These are phyloP conservation scores for Adelosebastes latens DNA, from an alignment of 2,797 vertebrate genomes.

Conservation along the genomic window DNA sequence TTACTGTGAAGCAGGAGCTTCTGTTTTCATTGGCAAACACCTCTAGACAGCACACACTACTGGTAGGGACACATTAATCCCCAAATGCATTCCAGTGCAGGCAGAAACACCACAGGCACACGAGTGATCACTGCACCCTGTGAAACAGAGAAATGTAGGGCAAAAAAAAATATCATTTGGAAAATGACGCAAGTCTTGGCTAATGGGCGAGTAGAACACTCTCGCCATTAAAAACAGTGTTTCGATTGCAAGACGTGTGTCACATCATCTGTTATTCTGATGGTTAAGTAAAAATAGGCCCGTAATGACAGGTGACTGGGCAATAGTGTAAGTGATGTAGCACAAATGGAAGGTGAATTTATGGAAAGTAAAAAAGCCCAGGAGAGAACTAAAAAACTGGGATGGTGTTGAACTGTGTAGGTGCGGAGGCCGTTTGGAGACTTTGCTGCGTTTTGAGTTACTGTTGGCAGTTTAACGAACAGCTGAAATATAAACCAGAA, in stretches of 20 bases:
- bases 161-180: slow-evolving; percentile 16
- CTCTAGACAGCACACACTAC: slow-evolving; percentile 65
- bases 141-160: slow-evolving; percentile 6
- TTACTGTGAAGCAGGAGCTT: slow-evolving; percentile 64
- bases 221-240: slow-evolving; percentile 28
- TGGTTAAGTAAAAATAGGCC: slow-evolving; percentile 26
- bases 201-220: neutral
- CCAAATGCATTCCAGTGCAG: slow-evolving; percentile 54
- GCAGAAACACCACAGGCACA: slow-evolving; percentile 4
- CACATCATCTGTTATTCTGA: slow-evolving; percentile 48
- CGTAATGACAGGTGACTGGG: slow-evolving; percentile 48
- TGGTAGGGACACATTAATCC: slow-evolving; percentile 59
- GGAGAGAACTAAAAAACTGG: slow-evolving; percentile 67
- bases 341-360: slow-evolving; percentile 72
- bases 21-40: slow-evolving; percentile 77
- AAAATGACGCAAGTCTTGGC: slow-evolving; percentile 36
- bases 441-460: slow-evolving; percentile 71
- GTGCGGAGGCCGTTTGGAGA: slow-evolving; percentile 65
- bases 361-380: slow-evolving; percentile 44
- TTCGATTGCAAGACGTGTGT: slow-evolving; percentile 13
- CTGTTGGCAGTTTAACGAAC: slow-evolving; percentile 78
- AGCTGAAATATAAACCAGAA: slow-evolving; percentile 79
- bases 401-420: slow-evolving; percentile 69
- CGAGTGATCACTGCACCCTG: slow-evolving; percentile 5
- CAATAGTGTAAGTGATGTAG: slow-evolving; percentile 58